Conservation (phyloP, 2,113 vertebrate genomes). For the Vulpes ferrilata region DNA sequence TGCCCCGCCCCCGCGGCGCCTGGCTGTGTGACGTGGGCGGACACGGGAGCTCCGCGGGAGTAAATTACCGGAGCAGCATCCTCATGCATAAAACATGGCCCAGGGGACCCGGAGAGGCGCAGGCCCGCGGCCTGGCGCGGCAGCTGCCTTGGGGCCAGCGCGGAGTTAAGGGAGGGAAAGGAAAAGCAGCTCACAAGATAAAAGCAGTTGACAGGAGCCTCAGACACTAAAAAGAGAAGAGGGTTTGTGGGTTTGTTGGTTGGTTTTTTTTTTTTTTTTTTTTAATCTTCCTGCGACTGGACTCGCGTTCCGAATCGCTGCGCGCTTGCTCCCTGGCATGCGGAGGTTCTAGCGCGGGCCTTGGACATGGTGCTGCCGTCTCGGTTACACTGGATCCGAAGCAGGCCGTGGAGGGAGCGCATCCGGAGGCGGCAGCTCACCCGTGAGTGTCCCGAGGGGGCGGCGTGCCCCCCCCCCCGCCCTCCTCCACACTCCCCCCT, state of each 20-base stretch:
- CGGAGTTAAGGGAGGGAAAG: slow-evolving; percentile 23
- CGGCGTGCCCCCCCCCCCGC: accelerated
- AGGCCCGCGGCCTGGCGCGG: not conserved
- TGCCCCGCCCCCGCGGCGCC: not conserved
- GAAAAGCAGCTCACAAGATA: slow-evolving; percentile 27
- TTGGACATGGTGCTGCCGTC: slow-evolving; percentile 93
- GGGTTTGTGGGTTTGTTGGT: not conserved
- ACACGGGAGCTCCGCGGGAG: slow-evolving; percentile 69
- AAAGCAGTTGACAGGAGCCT: not conserved
- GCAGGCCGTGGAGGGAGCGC: slow-evolving; percentile 90
- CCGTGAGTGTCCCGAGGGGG: slow-evolving; percentile 89
- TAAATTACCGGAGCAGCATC: slow-evolving; percentile 88
- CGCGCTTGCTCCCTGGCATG: not conserved
- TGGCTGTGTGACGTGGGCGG: slow-evolving; percentile 40
- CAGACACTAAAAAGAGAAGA: not conserved
- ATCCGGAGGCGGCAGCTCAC: slow-evolving; percentile 88
- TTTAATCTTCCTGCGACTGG: not conserved
- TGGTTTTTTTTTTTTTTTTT: not conserved
- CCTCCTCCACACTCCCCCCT: not conserved
- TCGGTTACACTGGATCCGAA: slow-evolving; percentile 92
- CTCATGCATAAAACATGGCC: slow-evolving; percentile 97
- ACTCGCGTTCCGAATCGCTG: slow-evolving; percentile 32
- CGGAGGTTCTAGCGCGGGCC: not conserved
- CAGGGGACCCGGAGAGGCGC: slow-evolving; percentile 77
- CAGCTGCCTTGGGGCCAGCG: slow-evolving; percentile 44